phyloP scores from a whole-genome alignment of 2,797 vertebrate species.

The Gymnoscopelus braueri region DNA sequence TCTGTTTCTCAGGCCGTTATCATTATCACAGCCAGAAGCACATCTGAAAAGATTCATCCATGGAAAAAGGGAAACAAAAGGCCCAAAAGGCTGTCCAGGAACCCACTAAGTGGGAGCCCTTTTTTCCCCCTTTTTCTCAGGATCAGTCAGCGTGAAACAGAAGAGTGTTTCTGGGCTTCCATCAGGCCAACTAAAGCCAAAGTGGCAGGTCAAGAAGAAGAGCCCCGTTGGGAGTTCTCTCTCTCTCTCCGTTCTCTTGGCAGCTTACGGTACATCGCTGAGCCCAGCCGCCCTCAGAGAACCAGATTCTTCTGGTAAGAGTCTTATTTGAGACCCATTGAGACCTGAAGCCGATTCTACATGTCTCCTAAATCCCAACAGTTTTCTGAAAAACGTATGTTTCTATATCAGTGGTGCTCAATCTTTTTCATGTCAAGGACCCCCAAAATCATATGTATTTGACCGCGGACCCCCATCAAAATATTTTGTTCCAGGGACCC shows the following conservation, averaged over 20 bases:
- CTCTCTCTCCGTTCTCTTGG: conserved; percentile 30
- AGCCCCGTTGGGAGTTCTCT: conserved; percentile 34
- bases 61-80: conserved; percentile 10
- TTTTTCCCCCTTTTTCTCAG: conserved; percentile 12
- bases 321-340: too few species aligned
- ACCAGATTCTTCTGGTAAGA: conserved; percentile 41
- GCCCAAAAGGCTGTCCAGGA: conserved; percentile 37
- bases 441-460: too few species aligned
- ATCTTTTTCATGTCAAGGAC: too few species aligned
- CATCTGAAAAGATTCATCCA: conserved; percentile 52
- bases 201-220: conserved; percentile 47
- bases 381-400: too few species aligned
- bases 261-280: conserved; percentile 38
- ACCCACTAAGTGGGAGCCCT: background rate
- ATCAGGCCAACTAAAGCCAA: conserved; percentile 31
- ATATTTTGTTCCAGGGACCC: too few species aligned
- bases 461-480: too few species aligned
- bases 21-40: conserved; percentile 27
- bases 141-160: conserved; percentile 17
- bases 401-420: too few species aligned
- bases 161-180: conserved; percentile 36
- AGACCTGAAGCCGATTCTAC: too few species aligned
- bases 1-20: conserved; percentile 31
- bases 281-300: conserved; percentile 37
- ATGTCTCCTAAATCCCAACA: too few species aligned